These are phyloP conservation scores for Leptinotarsa peninsularis DNA, from an alignment of 2,888 invertebrate genomes.

Conservation along the genomic window DNA sequence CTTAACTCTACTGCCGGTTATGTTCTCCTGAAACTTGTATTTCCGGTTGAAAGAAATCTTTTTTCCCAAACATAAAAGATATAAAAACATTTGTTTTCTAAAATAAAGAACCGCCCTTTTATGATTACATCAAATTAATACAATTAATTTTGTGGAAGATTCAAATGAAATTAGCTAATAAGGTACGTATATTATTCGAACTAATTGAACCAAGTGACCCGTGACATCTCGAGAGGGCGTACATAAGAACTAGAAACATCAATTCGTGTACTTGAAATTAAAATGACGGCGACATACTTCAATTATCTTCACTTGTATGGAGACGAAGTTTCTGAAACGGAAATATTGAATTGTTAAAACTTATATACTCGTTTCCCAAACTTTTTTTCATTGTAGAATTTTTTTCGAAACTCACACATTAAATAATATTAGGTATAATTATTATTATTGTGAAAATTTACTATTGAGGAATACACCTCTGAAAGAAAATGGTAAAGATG, in stretches of 20 bases:
- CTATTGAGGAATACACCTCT: too few species aligned
- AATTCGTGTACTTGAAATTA: neutral
- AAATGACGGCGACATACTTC: neutral
- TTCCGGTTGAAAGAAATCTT: too few species aligned
- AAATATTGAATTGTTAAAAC: neutral
- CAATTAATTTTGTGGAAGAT: neutral
- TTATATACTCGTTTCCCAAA: neutral
- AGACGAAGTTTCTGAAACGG: neutral
- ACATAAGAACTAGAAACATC: neutral
- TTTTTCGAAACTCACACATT: too few species aligned
- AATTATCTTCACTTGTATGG: neutral
- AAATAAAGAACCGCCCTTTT: neutral
- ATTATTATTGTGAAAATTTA: too few species aligned
- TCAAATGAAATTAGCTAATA: neutral
- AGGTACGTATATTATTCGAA: neutral
- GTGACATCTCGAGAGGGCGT: conserved; percentile 1
- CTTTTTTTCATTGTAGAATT: too few species aligned
- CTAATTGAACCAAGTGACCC: conserved; percentile 9
- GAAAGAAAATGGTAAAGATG: too few species aligned
- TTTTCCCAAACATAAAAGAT: neutral
- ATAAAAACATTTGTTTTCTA: neutral
- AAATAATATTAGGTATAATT: too few species aligned
- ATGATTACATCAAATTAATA: neutral
- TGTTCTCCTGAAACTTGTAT: too few species aligned
- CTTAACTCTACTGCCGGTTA: too few species aligned